Base-by-base conservation (phyloP, 2,113 vertebrate species). In the Numenius arquata region DNA sequence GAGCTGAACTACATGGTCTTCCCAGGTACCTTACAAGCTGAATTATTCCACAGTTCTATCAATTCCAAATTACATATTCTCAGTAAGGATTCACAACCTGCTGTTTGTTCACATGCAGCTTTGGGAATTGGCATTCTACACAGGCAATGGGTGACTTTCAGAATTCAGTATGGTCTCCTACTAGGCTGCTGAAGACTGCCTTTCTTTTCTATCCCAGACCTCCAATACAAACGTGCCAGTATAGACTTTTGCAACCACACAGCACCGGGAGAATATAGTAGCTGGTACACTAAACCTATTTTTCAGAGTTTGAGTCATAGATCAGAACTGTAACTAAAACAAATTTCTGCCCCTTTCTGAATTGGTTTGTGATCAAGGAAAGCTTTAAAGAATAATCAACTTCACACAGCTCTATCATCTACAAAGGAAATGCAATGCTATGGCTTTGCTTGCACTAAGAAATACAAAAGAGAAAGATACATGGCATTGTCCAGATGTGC, bases 401-500 rank as follows among this genome's bases (percentile, higher is more conserved):
- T 85, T 85, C 80, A 53, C 27, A 43, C 9, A 84, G 53, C 75
- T 85, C 45, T 67, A n/a, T 70, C 48, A 62, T 32, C 36, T 53
- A 52, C 58, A 92, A 77, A 82, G 56, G 45, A 79, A 89, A 86
- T 27, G 23, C 76, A 91, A 94, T 85, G 67, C 34, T 48, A 50
- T 27, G 38, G 68, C 30, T 65, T 72, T 85, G 59, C 41, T 26
- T 71, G 55, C 58, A 61, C 30, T 62, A 47, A 90, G 34, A 90
- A 95, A 82, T 20, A 85, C 48, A 67, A 76, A 77, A 36, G 36
- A 88, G 41, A 81, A 71, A 72, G 75, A 76, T 63, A 53, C 13
- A 29, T 21, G 45, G 86, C 58, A 56, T 36, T 94, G 83, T 89
- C 73, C 92, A 97, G 88, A 92, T 85, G 77, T 75, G 76, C 71